Evolutionary conservation across 2,888 invertebrate species (phyloP).

Genomic region (Helleia helle): DNA sequence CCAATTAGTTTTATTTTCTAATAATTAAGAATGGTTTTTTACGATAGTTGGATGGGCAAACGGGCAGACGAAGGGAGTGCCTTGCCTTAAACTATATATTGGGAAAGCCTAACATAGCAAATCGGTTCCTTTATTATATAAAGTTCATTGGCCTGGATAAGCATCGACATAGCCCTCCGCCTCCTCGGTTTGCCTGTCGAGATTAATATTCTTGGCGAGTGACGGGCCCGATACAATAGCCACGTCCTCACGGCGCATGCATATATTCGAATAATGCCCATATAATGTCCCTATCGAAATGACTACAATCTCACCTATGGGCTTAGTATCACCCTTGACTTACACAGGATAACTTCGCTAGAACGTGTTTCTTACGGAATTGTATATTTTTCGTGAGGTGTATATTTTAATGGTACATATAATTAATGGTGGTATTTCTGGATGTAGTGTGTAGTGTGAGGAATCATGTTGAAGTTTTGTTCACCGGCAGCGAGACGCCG

Average conservation of each 20-base stretch:
- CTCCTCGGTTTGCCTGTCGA: conserved; percentile 47
- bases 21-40: no score
- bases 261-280: conserved; percentile 71
- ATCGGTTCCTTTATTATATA: no score
- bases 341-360: conserved; percentile 36
- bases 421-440: background rate
- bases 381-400: conserved; percentile 20
- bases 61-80: no score
- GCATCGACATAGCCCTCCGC: conserved; percentile 32
- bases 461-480: conserved; percentile 76
- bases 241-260: conserved; percentile 60
- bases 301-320: conserved; percentile 45
- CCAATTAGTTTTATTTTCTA: background rate
- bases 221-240: conserved; percentile 56
- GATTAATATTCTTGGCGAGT: conserved; percentile 68
- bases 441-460: conserved; percentile 24
- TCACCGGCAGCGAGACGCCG: conserved; percentile 72
- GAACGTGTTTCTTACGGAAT: conserved; percentile 20
- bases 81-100: no score
- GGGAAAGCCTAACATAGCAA: no score
- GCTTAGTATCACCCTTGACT: conserved; percentile 53
- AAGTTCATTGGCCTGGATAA: conserved; percentile 54
- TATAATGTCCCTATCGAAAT: conserved; percentile 68
- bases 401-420: background rate
- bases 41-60: no score